Evolutionary conservation across 2,113 vertebrate genomes (phyloP).

Genomic region (Ceyx margarethae): DNA sequence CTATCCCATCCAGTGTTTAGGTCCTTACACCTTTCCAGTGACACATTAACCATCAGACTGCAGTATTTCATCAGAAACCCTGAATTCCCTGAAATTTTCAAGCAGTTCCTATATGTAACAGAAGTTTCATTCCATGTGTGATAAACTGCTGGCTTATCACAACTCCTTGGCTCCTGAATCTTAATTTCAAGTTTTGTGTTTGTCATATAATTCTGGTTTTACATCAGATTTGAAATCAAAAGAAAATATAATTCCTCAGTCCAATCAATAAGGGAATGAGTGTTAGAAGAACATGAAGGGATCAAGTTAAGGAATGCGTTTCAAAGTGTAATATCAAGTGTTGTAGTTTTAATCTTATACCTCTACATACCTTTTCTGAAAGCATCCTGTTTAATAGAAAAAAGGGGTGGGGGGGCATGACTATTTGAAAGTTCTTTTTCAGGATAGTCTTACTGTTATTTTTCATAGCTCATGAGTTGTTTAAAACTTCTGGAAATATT

Average conservation of each 20-base stretch:
- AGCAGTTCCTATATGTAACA: neutral
- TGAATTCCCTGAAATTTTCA: neutral
- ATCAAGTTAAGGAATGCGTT: neutral
- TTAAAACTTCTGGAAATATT: neutral
- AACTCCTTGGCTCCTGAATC: neutral
- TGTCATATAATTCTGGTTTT: neutral
- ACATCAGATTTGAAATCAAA: neutral
- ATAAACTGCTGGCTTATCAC: neutral
- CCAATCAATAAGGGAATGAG: neutral
- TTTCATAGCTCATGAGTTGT: neutral
- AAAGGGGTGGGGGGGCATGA: fast-evolving
- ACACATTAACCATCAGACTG: neutral
- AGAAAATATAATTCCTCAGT: neutral
- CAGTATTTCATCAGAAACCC: neutral
- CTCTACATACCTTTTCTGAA: neutral
- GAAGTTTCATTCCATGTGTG: neutral
- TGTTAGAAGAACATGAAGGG: fast-evolving
- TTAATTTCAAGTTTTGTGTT: neutral
- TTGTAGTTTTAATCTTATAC: neutral
- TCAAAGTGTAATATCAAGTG: neutral
- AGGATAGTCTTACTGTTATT: neutral
- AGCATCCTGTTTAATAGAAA: neutral
- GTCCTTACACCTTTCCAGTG: neutral
- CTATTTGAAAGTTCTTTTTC: neutral
- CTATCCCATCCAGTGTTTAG: neutral